Percentiles rank a stretch among this genome's conserved stretches.
These are phyloP conservation scores for Pygoscelis adeliae DNA, from an alignment of 2,113 vertebrate species.

Conservation along the genomic window DNA sequence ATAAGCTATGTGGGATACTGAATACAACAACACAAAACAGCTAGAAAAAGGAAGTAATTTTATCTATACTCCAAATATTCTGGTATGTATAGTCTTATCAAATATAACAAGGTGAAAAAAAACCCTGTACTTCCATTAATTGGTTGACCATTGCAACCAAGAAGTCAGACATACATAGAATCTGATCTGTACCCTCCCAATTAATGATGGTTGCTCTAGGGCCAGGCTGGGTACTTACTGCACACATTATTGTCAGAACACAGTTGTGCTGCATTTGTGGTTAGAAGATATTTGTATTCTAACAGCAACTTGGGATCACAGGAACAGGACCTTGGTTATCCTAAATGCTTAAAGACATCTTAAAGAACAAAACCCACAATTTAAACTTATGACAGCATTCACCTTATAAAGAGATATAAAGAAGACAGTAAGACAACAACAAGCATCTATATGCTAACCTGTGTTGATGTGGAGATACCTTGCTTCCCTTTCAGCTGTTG, in stretches of 20 bases:
- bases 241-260: neutral
- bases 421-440: neutral
- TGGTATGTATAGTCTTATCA: neutral
- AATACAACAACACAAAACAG: neutral
- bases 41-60: neutral
- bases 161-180: neutral
- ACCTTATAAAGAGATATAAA: neutral
- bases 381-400: neutral
- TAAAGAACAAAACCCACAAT: fast-evolving
- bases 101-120: neutral
- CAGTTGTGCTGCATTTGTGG: neutral
- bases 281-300: neutral
- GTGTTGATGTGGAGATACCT: neutral
- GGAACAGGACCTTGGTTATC: neutral
- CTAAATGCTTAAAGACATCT: neutral
- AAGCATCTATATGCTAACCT: neutral
- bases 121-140: neutral
- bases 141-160: neutral
- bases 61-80: neutral
- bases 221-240: neutral
- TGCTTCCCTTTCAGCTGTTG: neutral
- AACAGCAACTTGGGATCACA: neutral
- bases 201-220: neutral
- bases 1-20: neutral
- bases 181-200: neutral